phyloP scores from a whole-genome alignment of 2,797 vertebrate species.

The Tauraco hartlaubi region DNA sequence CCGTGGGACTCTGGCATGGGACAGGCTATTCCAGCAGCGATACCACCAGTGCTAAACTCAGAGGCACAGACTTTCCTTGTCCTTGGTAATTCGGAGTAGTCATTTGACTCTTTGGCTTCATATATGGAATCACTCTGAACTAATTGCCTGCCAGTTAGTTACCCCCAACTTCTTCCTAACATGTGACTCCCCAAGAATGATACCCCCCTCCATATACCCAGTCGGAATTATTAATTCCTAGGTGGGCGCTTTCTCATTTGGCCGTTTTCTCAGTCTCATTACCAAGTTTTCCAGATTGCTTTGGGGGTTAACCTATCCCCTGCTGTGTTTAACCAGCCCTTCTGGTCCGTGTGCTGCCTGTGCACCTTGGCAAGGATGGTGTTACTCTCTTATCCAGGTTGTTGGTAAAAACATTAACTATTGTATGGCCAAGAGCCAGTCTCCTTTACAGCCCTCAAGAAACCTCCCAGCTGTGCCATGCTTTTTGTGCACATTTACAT shows the following conservation, averaged over 20 bases:
- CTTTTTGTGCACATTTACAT: not conserved
- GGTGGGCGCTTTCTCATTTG: not conserved
- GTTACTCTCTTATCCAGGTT: not conserved
- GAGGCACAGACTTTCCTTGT: not conserved
- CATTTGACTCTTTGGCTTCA: not conserved
- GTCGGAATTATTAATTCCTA: not conserved
- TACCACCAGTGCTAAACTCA: not conserved
- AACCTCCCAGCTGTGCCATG: not conserved
- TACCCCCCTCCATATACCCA: rapidly evolving
- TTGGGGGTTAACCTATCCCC: not conserved
- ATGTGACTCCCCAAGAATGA: not conserved
- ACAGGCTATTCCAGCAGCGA: not conserved
- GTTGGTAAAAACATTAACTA: not conserved
- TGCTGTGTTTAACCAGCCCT: not conserved
- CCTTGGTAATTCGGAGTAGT: not conserved
- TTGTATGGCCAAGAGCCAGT: not conserved
- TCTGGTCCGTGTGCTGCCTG: not conserved
- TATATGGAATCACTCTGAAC: not conserved
- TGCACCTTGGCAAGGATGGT: not conserved
- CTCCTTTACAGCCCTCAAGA: not conserved
- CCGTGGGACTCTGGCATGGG: rapidly evolving
- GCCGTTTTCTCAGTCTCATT: not conserved
- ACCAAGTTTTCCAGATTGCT: not conserved
- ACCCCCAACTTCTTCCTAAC: not conserved
- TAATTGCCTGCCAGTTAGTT: not conserved